Evolutionary conservation across 2,113 vertebrate genomes (phyloP), one percentile per base, ranked within the genome.

Genomic region (Vidua chalybeata): DNA sequence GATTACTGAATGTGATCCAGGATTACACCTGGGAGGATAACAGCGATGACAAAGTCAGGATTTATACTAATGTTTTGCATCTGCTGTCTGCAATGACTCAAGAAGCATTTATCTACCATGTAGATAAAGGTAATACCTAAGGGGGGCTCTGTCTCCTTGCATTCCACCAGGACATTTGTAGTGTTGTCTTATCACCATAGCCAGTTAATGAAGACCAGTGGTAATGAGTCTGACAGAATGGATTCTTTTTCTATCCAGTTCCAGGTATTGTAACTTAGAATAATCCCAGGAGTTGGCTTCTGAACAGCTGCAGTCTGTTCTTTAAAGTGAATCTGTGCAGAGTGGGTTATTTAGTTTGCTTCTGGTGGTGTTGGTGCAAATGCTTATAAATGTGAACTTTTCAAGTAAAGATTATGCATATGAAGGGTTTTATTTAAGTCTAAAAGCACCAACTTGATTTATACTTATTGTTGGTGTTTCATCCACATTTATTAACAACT

Each of bases 1-100:
- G 99, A 30, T 97, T 99, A 81, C 98, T 99, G 35, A 99, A 99
- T 61, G 99, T 99, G 96, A 98, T 99, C 91, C 99, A 99, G 98
- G 99, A 99, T 97, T 99, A 99, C 78, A 99, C 98, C 10, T 99
- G 99, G 99, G 99, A 99, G 95, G 99, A 99, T 71, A 98, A 96
- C 96, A 98, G 98, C 0, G 99, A 99, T 9, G 99, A 99, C 52
- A 99, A 99, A 96, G 96, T 99, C 94, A 98, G 98, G 41, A 98
- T 99, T 93, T 99, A 99, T 88, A 97, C 98, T 87, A 98, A 98
- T 2, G 99, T 99, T 49, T 93, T 99, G 84, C 99, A 99, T 37
- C 98, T 99, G 80, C 97, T 99, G 69, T 98, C 99, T 1, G 99
- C 99, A 54, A 98, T 99, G 98, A 98, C 99, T 91, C 99, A 99